Base-by-base conservation (phyloP, 2,888 invertebrate species). In the Vandiemenella viatica region DNA sequence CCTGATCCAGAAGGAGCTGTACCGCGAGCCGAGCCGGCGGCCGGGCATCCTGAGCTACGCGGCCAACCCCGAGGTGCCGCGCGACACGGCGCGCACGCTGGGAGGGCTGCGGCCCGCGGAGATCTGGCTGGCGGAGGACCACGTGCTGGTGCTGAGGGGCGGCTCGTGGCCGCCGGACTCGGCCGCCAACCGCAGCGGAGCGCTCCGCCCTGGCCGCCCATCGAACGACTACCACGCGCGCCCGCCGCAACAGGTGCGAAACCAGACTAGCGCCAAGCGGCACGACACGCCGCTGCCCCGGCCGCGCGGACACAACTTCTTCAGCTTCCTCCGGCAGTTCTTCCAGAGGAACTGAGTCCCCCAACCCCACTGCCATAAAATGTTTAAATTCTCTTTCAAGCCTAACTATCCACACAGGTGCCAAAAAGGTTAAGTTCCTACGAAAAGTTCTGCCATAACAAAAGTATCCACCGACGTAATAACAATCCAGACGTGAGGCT, bases 81-180 rank as follows among this genome's bases (percentile, higher is more conserved):
- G 79, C 58, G 90, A 90, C 64, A 88, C 80, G 56, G 73, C 79
- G 20, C 78, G 81, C 55, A 89, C 79, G 62, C 73, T 84, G 38
- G 89, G 90, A 17, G 89, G 90, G 16, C 69, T 90, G 2, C 79
- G 80, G 58, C 80, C 85, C 60, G 82, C 87, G 50, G 89, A 90
- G 58, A 89, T 90, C 59, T 90, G 90, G 90, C 68, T 90, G 49
- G 86, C 89, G 0, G 90, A 90, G 63, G 88, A 89, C 62, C 89
- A 90, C 65, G 69, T 90, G 52, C 67, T 90, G 43, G 87, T 90
- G 22, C 67, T 90, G 40, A 80, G 79, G 65, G 90, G 90, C 23
- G 89, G 88, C 45, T 74, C 74, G 45, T 76, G 81, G 65, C 79
- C 82, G 48, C 69, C 61, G 58, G 46, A 53, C 22, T 50, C 51